Evolutionary conservation across 2,888 invertebrate genomes (phyloP).

Genomic region (Tuberolachnus salignus): DNA sequence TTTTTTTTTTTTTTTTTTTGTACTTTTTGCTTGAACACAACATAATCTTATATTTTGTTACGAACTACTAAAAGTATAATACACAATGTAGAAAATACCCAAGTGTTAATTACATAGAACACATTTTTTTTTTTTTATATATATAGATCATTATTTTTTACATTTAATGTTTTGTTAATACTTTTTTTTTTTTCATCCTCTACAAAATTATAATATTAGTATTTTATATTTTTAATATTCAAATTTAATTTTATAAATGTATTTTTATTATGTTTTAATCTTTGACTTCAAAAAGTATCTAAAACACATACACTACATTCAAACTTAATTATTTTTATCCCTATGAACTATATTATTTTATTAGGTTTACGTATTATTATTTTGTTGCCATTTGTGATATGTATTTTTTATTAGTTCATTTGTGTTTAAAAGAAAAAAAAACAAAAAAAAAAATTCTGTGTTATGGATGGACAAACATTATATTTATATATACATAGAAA

Average conservation of each 20-base stretch:
- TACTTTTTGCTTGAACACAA: conserved; percentile 25
- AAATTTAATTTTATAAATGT: conserved; percentile 3
- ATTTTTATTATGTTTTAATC: conserved; percentile 12
- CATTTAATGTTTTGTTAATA: conserved; percentile 22
- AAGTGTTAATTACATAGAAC: conserved; percentile 22
- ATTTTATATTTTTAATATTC: conserved; percentile 20
- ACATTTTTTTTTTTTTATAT: conserved; percentile 3
- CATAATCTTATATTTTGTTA: conserved; percentile 16
- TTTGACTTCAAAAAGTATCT: background rate
- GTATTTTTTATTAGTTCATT: conserved; percentile 53
- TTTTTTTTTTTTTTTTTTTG: conserved; percentile 31
- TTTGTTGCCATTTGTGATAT: conserved; percentile 58
- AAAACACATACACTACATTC: conserved; percentile 9
- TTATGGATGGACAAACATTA: conserved; percentile 28
- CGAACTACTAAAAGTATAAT: background rate
- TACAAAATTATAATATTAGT: conserved; percentile 17
- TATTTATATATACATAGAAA: conserved; percentile 23
- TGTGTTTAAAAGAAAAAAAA: conserved; percentile 16
- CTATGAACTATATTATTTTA: conserved; percentile 19
- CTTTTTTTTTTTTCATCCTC: conserved; percentile 22
- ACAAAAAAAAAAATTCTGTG: background rate
- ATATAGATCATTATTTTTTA: conserved; percentile 28
- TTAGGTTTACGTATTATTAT: conserved; percentile 54
- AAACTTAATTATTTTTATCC: conserved; percentile 11
- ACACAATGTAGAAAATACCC: conserved; percentile 2